Evolutionary conservation across 2,113 vertebrate species (phyloP), one percentile per base, ranked within the genome.

Genomic region (Hypomesus transpacificus): DNA sequence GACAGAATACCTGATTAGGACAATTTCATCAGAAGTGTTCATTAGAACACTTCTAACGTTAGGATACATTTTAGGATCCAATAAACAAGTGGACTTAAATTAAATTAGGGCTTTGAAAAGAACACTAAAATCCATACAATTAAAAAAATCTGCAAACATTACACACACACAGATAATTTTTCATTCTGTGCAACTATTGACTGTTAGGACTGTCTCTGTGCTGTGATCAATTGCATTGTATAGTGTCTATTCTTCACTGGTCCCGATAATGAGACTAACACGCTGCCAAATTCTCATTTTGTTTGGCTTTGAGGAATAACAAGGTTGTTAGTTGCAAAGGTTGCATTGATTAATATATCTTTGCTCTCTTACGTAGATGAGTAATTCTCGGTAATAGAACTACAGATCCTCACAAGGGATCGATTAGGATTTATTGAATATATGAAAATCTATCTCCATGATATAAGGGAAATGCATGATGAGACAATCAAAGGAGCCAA

Each of bases 271-370:
- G 80, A 87, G 80, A 83, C 64, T 39, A 84, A 75, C 66, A 74
- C 60, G 75, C 76, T 73, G 26, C 85, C 75, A 77, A 85, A 79
- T 82, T 82, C 82, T 86, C 78, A 84, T 85, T 86, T 77, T 77
- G 76, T 81, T 87, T 87, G 81, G 82, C 86, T 83, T 85, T 78
- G 72, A 77, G 82, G 77, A 89, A 87, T 88, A 89, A 90, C 90
- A 89, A 86, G 83, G 87, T 81, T 89, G 87, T 87, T 90, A 89
- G 80, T 69, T 69, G 80, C 80, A 89, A 87, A 89, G 89, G 84
- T 87, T 89, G 74, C 82, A 86, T 82, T 90, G 88, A 90, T 88
- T 87, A 79, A 89, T 86, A 87, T 86, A 75, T 82, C 5, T 51
- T 84, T 78, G 69, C 58, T 68, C 67, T 68, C 75, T 64, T 82